Conservation (phyloP, 2,888 invertebrate genomes). For the Cabera pusaria region DNA sequence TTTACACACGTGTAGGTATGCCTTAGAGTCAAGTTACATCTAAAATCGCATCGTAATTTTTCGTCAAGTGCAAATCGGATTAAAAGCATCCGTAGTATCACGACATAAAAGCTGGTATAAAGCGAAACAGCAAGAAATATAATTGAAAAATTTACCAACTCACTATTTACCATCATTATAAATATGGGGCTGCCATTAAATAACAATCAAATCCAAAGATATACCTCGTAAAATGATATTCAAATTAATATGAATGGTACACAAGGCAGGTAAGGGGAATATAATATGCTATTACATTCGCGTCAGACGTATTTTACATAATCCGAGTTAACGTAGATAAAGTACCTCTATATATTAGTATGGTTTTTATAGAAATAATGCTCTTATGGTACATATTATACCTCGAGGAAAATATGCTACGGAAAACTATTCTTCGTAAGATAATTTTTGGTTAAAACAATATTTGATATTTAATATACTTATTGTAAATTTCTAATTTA, state of each 20-base stretch:
- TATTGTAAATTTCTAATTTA: too few relatives aligned
- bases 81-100: too few relatives aligned
- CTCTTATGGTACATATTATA: slow-evolving; percentile 10
- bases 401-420: slow-evolving; percentile 2
- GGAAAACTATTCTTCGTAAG: background rate
- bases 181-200: slow-evolving; percentile 11
- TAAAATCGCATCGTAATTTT: too few relatives aligned
- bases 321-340: slow-evolving; percentile 25
- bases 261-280: slow-evolving; percentile 27
- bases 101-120: too few relatives aligned
- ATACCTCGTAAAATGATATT: slow-evolving; percentile 23
- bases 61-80: too few relatives aligned
- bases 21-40: too few relatives aligned
- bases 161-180: background rate
- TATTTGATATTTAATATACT: too few relatives aligned
- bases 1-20: too few relatives aligned
- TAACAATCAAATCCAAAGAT: slow-evolving; percentile 17
- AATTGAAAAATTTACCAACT: too few relatives aligned
- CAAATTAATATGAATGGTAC: slow-evolving; percentile 27
- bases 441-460: too few relatives aligned
- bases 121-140: too few relatives aligned
- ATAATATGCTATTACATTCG: slow-evolving; percentile 28
- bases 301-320: slow-evolving; percentile 26
- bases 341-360: slow-evolving; percentile 21
- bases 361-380: slow-evolving; percentile 14